Percentiles rank a stretch among this genome's conserved stretches.
Conservation (phyloP, 2,888 invertebrate genomes). For the Dichetophora obliterata region DNA sequence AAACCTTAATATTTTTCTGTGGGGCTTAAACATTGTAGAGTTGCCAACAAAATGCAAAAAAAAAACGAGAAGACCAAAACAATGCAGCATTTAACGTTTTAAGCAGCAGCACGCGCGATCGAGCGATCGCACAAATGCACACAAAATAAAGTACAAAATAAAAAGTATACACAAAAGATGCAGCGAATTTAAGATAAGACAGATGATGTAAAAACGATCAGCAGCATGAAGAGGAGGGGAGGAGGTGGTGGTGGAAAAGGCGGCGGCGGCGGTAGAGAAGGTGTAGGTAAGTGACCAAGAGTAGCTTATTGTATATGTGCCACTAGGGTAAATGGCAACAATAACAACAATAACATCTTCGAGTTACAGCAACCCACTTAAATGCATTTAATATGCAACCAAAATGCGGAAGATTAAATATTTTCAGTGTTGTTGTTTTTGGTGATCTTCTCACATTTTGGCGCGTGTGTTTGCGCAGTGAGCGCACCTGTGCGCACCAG, state of each 20-base stretch:
- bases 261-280: not conserved
- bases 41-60: conserved; percentile 21
- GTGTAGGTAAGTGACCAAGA: not conserved
- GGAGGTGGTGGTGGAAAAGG: not conserved
- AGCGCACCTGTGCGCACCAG: conserved; percentile 24
- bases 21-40: not conserved
- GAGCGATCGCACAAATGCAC: not conserved
- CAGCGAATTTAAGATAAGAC: not conserved
- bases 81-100: conserved; percentile 11
- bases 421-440: conserved; percentile 19
- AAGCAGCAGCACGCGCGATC: conserved; percentile 32
- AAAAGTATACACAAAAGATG: not conserved
- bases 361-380: conserved; percentile 19
- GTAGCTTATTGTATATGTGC: conserved; percentile 33
- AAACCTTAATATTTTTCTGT: not conserved
- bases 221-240: not conserved
- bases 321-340: conserved; percentile 38
- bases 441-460: conserved; percentile 37
- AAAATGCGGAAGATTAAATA: conserved; percentile 32
- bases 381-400: conserved; percentile 26
- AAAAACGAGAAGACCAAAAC: not conserved
- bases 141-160: not conserved
- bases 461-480: conserved; percentile 28
- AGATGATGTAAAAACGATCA: not conserved
- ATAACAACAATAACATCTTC: conserved; percentile 1